Percentiles rank a stretch among this genome's conserved stretches.
Conservation (phyloP, 2,797 vertebrate species). For the Lepilemur septentrionalis region DNA sequence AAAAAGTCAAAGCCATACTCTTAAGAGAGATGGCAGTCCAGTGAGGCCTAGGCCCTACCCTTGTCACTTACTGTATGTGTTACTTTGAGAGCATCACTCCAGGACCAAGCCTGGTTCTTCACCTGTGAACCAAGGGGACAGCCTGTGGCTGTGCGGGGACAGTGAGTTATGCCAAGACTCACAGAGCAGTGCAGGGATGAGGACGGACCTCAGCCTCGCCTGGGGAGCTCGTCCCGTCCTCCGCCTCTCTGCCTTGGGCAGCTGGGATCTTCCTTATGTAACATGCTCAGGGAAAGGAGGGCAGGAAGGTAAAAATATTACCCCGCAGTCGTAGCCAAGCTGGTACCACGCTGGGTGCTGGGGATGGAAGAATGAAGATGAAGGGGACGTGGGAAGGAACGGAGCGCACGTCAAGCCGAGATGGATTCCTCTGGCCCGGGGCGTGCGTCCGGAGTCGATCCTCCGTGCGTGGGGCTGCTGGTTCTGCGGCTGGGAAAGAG, state of each 20-base stretch:
- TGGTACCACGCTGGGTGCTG: neutral
- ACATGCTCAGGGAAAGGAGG: conserved; percentile 19
- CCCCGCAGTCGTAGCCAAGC: conserved; percentile 46
- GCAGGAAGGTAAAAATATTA: conserved; percentile 57
- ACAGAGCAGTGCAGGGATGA: neutral
- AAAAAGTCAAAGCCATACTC: neutral
- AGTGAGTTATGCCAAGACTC: neutral
- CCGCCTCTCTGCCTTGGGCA: conserved; percentile 14
- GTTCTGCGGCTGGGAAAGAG: neutral
- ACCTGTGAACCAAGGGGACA: neutral
- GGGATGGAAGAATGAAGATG: conserved; percentile 66
- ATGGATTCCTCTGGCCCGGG: conserved; percentile 66
- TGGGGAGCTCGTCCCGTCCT: neutral
- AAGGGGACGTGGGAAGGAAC: conserved; percentile 57
- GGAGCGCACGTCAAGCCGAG: conserved; percentile 56
- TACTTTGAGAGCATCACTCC: neutral
- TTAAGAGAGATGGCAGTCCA: neutral
- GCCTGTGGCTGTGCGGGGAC: neutral
- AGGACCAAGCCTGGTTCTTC: neutral
- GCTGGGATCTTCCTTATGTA: conserved; percentile 58
- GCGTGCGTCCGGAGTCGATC: conserved; percentile 72
- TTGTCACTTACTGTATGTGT: neutral
- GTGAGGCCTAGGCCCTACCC: neutral
- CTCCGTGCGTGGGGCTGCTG: conserved; percentile 57
- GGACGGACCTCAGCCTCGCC: neutral